These are phyloP conservation scores for Protaetia brevitarsis DNA, from an alignment of 1,140 invertebrate species.

Conservation along the genomic window DNA sequence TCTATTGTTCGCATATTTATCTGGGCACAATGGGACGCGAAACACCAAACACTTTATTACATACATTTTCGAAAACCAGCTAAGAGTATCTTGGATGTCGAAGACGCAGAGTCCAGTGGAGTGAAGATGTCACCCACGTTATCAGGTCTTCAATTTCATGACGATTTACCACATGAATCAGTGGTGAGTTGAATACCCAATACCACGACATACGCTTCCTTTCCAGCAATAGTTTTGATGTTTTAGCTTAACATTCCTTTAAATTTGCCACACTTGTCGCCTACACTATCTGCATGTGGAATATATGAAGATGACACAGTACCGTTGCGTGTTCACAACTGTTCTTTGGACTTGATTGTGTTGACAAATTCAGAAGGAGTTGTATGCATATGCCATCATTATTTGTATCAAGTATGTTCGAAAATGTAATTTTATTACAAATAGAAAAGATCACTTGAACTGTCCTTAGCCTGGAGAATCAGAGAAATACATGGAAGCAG, in stretches of 20 bases:
- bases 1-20: slow-evolving; percentile 68
- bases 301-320: slow-evolving; percentile 76
- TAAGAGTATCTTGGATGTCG: slow-evolving; percentile 63
- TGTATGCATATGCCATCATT: slow-evolving; percentile 81
- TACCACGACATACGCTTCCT: background rate
- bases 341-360: slow-evolving; percentile 74
- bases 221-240: slow-evolving; percentile 19
- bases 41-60: slow-evolving; percentile 74
- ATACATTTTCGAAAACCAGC: slow-evolving; percentile 69
- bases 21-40: slow-evolving; percentile 80
- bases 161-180: slow-evolving; percentile 78
- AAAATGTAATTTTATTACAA: background rate
- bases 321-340: slow-evolving; percentile 74
- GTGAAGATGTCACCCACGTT: slow-evolving; percentile 62
- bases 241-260: slow-evolving; percentile 77
- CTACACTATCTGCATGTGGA: slow-evolving; percentile 53
- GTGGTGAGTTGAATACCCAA: slow-evolving; percentile 59
- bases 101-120: slow-evolving; percentile 55
- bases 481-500: slow-evolving; percentile 32
- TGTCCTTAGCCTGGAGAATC: slow-evolving; percentile 42
- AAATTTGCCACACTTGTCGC: slow-evolving; percentile 69
- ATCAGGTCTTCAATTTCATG: slow-evolving; percentile 79
- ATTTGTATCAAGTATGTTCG: slow-evolving; percentile 64
- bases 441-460: background rate
- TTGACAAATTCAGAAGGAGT: slow-evolving; percentile 69